phyloP scores from a whole-genome alignment of 1,140 invertebrate genomes.

The Theocolax elegans region DNA sequence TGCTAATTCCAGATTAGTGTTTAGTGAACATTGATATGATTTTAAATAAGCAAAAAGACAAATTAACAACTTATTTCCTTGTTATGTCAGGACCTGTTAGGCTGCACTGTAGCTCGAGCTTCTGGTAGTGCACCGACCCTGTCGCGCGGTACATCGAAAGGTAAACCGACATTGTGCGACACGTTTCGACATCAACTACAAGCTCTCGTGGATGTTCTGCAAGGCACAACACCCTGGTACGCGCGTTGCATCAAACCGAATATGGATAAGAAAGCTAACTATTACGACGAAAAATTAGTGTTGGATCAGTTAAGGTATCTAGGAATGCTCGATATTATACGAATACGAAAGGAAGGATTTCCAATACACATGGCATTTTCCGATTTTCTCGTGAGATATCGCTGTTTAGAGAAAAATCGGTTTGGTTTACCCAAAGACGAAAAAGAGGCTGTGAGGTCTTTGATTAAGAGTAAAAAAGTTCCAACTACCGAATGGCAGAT shows the following conservation, averaged over 20 bases:
- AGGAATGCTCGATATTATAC: conserved; percentile 95
- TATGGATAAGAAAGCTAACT: conserved; percentile 84
- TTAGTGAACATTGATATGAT: no score
- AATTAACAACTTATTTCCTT: background rate
- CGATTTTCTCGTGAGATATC: conserved; percentile 84
- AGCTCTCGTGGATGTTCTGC: conserved; percentile 90
- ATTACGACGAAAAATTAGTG: conserved; percentile 86
- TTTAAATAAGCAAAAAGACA: no score
- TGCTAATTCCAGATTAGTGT: no score
- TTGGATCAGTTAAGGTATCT: conserved; percentile 92
- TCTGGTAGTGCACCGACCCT: conserved; percentile 75
- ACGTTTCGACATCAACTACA: conserved; percentile 92
- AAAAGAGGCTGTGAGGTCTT: conserved; percentile 69
- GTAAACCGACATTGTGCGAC: conserved; percentile 92
- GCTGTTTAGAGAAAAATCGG: conserved; percentile 72
- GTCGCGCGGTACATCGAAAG: conserved; percentile 87
- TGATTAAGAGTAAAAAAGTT: conserved; percentile 74
- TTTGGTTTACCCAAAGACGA: conserved; percentile 58
- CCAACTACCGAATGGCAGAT: conserved; percentile 87
- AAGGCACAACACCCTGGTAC: conserved; percentile 94
- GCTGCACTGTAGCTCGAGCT: conserved; percentile 58
- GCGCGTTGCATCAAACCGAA: conserved; percentile 97
- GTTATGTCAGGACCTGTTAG: conserved; percentile 65
- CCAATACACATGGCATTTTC: conserved; percentile 86
- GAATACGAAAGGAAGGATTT: conserved; percentile 92